phyloP scores from a whole-genome alignment of 1,140 invertebrate genomes.

The Euborellia annulipes region DNA sequence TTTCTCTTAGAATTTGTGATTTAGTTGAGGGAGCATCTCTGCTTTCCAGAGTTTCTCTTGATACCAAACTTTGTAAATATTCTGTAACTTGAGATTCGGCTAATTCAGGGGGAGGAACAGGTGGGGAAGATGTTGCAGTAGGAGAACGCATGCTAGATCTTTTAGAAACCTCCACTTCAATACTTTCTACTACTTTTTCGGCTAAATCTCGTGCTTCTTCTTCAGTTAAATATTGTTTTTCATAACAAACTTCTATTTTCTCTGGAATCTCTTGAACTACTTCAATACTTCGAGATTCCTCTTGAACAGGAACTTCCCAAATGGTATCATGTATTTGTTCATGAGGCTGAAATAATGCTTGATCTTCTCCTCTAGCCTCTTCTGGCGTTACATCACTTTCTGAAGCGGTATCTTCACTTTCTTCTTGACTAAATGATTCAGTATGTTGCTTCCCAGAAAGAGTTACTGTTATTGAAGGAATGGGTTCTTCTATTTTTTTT shows the following conservation, averaged over 20 bases:
- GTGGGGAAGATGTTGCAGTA: conserved; percentile 8
- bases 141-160: conserved; percentile 17
- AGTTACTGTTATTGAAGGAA: conserved; percentile 14
- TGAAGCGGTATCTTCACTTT: conserved; percentile 37
- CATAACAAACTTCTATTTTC: conserved; percentile 20
- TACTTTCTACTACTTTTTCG: conserved; percentile 33
- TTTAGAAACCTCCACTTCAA: conserved; percentile 33
- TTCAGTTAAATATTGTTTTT: conserved; percentile 26
- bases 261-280: conserved; percentile 21
- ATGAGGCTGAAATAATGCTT: conserved; percentile 15
- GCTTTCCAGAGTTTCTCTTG: conserved; percentile 29
- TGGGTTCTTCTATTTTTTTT: conserved; percentile 10
- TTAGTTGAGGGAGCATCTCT: conserved; percentile 29
- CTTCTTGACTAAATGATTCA: conserved; percentile 17
- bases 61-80: conserved; percentile 29
- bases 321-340: conserved; percentile 31
- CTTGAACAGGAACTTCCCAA: conserved; percentile 44
- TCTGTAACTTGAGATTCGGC: conserved; percentile 26
- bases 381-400: conserved; percentile 32
- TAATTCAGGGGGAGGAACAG: conserved; percentile 12
- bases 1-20: conserved; percentile 29
- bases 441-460: conserved; percentile 13
- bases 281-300: conserved; percentile 21
- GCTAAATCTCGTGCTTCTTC: conserved; percentile 31
- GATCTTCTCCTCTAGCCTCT: conserved; percentile 7